Conservation (phyloP, 1,140 invertebrate species). For the Thrips palmi region DNA sequence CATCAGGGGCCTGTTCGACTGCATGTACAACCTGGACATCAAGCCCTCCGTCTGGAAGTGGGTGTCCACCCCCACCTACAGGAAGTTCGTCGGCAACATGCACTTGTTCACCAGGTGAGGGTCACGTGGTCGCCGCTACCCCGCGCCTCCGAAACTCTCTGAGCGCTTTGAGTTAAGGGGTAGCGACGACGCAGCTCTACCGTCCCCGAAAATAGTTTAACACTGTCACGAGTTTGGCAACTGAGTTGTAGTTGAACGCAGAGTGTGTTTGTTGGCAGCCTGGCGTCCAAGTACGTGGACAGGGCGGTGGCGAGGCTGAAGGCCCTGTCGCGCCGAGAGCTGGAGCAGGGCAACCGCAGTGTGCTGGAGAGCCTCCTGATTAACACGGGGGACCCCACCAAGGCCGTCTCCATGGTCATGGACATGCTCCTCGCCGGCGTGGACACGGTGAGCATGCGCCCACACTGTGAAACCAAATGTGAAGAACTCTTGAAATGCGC, state of each 20-base stretch:
- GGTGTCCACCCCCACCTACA: slow-evolving; percentile 17
- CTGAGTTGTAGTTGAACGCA: no score
- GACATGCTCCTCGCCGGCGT: slow-evolving; percentile 58
- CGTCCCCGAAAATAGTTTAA: no score
- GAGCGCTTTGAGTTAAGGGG: no score
- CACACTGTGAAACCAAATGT: no score
- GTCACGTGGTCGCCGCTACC: no score
- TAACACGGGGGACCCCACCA: slow-evolving; percentile 30
- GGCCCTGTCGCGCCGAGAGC: slow-evolving; percentile 14
- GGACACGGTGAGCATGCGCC: slow-evolving; percentile 38
- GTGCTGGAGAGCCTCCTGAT: slow-evolving; percentile 30
- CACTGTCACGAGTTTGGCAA: no score
- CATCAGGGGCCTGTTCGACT: slow-evolving; percentile 20
- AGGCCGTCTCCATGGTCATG: slow-evolving; percentile 40
- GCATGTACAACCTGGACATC: slow-evolving; percentile 19
- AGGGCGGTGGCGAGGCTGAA: slow-evolving; percentile 21
- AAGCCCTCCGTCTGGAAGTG: slow-evolving; percentile 21
- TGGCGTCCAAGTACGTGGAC: no score
- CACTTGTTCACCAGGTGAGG: slow-evolving; percentile 16
- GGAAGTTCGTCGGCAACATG: slow-evolving; percentile 16
- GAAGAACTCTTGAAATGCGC: slow-evolving; percentile 11
- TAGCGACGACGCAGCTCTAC: no score
- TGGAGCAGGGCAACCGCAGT: slow-evolving; percentile 14
- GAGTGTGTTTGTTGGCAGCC: no score
- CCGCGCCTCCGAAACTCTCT: no score